Evolutionary conservation across 2,888 invertebrate genomes (phyloP), one percentile per base, ranked within the genome.

Genomic region (Himalopsyche kuldschensis): DNA sequence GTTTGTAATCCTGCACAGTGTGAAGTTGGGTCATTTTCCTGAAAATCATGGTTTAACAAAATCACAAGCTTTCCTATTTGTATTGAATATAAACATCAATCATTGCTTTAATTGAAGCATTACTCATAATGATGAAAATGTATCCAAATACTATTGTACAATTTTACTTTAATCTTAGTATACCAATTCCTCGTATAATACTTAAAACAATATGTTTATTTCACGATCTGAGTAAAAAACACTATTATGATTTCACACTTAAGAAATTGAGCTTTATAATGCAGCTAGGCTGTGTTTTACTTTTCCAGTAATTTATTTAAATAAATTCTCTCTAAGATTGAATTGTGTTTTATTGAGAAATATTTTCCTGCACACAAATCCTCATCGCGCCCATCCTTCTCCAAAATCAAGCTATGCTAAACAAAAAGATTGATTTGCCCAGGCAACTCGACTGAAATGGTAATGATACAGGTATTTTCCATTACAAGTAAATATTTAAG

Each of bases 201-300:
- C 30, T 27, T 27, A 69, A 69, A 69, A 69, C 24, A 30, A 41
- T 11, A 69, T 30, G 10, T 69, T 69, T 27, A 69, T 69, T 69
- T 69, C 69, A 69, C 69, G 27, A 27, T 69, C 69, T 69, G 69
- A 69, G 27, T 69, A 69, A 69, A 8, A 55, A 55, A 69, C 69
- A 69, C 69, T 69, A 30, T 30, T 69, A 69, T 69, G 69, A 69
- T 69, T 69, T 69, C 69, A 69, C 69, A 69, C 69, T 69, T 69
- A 69, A 69, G 69, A 69, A 69, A 69, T 76, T 76, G 76, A 76
- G 76, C 76, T 76, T 76, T 76, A 35, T 41, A 24, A 76, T 24
- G n/a, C 76, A 32, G 76, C 35, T 76, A 76, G 76, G 76, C 76
- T 76, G 76, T 35, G 76, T 41, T 35, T 76, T 76, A 76, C 41